phyloP scores from a whole-genome alignment of 2,888 invertebrate genomes.

The Nephrotoma appendiculata region DNA sequence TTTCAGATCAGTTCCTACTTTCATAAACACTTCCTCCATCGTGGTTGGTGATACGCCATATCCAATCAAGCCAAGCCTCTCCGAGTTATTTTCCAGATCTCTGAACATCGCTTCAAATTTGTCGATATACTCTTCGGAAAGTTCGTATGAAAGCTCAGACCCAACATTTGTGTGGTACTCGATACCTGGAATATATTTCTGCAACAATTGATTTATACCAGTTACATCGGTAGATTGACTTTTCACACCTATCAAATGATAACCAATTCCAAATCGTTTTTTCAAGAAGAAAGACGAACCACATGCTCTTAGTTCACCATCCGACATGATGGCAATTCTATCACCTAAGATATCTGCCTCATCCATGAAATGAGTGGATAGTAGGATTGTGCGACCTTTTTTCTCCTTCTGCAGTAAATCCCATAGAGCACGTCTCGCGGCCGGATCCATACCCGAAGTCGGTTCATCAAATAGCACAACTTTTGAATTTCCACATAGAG shows the following conservation, averaged over 20 bases:
- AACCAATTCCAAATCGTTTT: slow-evolving; percentile 74
- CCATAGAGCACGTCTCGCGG: slow-evolving; percentile 76
- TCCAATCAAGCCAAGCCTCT: slow-evolving; percentile 46
- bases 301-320: slow-evolving; percentile 63
- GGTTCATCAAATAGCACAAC: slow-evolving; percentile 62
- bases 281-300: slow-evolving; percentile 73
- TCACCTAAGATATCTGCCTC: slow-evolving; percentile 81
- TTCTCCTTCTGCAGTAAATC: slow-evolving; percentile 61
- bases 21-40: slow-evolving; percentile 74
- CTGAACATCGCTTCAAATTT: slow-evolving; percentile 49
- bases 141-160: slow-evolving; percentile 49
- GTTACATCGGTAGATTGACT: slow-evolving; percentile 38
- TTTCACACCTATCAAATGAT: slow-evolving; percentile 39
- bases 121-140: slow-evolving; percentile 43
- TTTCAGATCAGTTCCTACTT: slow-evolving; percentile 20
- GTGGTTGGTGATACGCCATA: slow-evolving; percentile 72
- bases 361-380: slow-evolving; percentile 84
- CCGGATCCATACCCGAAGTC: slow-evolving; percentile 77
- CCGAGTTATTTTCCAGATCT: slow-evolving; percentile 44
- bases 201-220: slow-evolving; percentile 39
- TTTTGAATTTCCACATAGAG: slow-evolving; percentile 58
- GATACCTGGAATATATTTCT: slow-evolving; percentile 44
- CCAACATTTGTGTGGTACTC: slow-evolving; percentile 50
- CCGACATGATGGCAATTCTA: slow-evolving; percentile 76
- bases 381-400: slow-evolving; percentile 56